Evolutionary conservation across 2,113 vertebrate species (phyloP).

Genomic region (Manacus vitellinus): DNA sequence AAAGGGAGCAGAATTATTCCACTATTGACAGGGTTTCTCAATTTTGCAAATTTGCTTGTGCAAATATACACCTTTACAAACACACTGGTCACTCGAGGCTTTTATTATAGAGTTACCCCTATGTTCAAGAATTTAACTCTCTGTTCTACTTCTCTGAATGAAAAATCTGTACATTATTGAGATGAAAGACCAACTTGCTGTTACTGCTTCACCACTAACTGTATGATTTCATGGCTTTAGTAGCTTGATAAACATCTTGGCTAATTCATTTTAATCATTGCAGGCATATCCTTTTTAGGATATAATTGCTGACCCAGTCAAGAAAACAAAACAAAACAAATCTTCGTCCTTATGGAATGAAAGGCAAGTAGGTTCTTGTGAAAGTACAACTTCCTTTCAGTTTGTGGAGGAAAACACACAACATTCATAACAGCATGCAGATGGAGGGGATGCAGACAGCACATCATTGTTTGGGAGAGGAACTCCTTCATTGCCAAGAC

Average conservation of each 20-base stretch:
- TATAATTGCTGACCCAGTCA: not conserved
- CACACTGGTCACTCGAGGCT: rapidly evolving
- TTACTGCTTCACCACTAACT: not conserved
- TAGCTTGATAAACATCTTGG: not conserved
- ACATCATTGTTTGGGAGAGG: not conserved
- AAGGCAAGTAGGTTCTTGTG: not conserved
- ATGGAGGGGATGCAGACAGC: not conserved
- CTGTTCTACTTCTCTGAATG: not conserved
- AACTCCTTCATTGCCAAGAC: not conserved
- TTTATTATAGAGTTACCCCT: not conserved
- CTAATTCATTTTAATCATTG: not conserved
- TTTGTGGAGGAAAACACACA: not conserved
- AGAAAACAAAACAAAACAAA: not conserved
- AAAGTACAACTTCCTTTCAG: not conserved
- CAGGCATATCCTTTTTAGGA: not conserved
- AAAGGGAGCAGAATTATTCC: not conserved
- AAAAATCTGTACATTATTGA: not conserved
- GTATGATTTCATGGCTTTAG: not conserved
- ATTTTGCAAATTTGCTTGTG: not conserved
- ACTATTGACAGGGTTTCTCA: not conserved
- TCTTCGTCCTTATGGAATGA: not conserved
- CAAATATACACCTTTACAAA: not conserved
- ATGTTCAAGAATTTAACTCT: not conserved
- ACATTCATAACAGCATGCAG: not conserved
- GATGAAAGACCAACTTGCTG: not conserved